phyloP scores from a whole-genome alignment of 2,888 invertebrate species.

The Ichneumon xanthorius region DNA sequence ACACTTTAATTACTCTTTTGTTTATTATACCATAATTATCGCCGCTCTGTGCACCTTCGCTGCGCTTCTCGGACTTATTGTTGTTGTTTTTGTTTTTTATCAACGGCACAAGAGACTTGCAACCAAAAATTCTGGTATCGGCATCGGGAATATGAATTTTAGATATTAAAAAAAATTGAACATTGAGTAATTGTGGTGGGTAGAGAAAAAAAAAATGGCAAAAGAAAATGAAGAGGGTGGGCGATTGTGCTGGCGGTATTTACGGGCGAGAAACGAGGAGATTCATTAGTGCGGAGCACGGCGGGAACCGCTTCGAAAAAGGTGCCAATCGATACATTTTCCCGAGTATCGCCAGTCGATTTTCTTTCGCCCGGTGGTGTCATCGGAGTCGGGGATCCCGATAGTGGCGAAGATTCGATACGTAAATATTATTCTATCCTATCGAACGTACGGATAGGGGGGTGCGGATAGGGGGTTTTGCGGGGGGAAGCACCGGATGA shows the following conservation, averaged over 20 bases:
- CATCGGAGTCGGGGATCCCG: background rate
- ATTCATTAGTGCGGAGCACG: constrained; percentile 19
- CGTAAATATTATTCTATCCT: constrained; percentile 35
- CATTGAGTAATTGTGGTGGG: background rate
- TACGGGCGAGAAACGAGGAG: constrained; percentile 2
- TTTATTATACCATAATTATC: constrained; percentile 56
- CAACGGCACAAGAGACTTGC: background rate
- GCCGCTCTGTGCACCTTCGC: constrained; percentile 12
- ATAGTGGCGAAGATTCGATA: constrained; percentile 14
- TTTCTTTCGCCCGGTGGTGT: background rate
- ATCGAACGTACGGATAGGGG: background rate
- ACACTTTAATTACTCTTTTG: constrained; percentile 59
- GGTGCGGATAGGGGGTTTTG: background rate
- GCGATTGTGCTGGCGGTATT: background rate
- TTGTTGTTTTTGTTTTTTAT: constrained; percentile 5
- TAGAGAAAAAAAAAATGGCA: background rate
- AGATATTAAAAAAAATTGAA: background rate
- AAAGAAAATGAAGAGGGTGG: background rate
- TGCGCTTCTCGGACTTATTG: constrained; percentile 10
- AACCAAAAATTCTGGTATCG: too few species aligned
- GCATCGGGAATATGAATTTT: constrained; percentile 1
- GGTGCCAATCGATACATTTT: constrained; percentile 20
- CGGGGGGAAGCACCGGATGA: background rate
- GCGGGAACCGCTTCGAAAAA: background rate
- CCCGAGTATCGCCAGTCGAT: background rate